These are phyloP conservation scores for Acanthosepion pharaonis DNA, from an alignment of 2,888 invertebrate genomes.

Conservation along the genomic window DNA sequence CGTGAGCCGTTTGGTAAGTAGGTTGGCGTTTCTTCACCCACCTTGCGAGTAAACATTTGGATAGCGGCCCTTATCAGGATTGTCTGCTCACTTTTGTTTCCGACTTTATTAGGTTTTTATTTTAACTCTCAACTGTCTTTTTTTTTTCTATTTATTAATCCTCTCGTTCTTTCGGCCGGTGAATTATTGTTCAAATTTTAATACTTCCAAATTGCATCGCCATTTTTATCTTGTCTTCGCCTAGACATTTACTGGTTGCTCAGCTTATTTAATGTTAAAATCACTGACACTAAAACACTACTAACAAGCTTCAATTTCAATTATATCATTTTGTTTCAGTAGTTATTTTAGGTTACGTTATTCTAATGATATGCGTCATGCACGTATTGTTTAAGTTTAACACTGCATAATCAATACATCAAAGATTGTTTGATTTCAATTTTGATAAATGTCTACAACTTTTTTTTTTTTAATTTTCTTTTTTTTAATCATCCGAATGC, in stretches of 20 bases:
- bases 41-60: slow-evolving; percentile 1
- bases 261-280: not conserved
- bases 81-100: not conserved
- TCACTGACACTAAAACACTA: not conserved
- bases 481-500: not conserved
- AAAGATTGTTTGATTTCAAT: not conserved
- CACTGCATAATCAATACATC: not conserved
- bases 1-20: slow-evolving; percentile 15
- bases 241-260: not conserved
- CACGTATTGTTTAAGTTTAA: not conserved
- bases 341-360: not conserved
- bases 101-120: not conserved
- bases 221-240: not conserved
- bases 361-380: slow-evolving; percentile 14
- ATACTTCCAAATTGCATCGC: not conserved
- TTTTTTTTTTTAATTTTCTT: too few relatives aligned
- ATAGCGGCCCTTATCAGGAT: slow-evolving; percentile 20
- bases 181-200: not conserved
- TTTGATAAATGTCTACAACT: not conserved
- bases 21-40: not conserved
- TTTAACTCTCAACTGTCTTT: not conserved
- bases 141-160: too few relatives aligned
- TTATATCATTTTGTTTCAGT: not conserved
- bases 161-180: not conserved
- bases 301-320: not conserved